A percentile compares a stretch with the other conserved stretches of the same genome.
Conservation (phyloP, 2,797 vertebrate species). For the Corythornis leucogaster region DNA sequence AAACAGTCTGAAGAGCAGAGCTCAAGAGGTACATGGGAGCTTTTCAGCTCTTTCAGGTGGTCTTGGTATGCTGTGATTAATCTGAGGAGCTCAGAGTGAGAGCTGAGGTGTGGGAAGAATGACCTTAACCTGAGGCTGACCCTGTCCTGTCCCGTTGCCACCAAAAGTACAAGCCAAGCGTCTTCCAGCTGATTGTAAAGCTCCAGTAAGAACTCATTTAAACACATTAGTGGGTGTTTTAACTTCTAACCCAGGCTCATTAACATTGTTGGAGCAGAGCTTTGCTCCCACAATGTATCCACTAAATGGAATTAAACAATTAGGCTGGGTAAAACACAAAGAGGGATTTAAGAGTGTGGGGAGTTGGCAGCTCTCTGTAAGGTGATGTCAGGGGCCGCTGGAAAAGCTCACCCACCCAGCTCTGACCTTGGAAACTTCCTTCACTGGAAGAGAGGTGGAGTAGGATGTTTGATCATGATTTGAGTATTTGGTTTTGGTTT, state of each 20-base stretch:
- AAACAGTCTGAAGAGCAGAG: neutral
- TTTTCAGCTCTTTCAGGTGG: neutral
- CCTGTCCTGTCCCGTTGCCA: fast-evolving
- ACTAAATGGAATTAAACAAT: constrained; percentile 51
- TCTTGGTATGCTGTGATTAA: neutral
- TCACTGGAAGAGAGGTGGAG: neutral
- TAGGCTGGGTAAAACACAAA: constrained; percentile 34
- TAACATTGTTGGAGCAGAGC: constrained; percentile 18
- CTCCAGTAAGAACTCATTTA: neutral
- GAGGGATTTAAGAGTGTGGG: constrained; percentile 7
- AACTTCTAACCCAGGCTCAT: constrained; percentile 6
- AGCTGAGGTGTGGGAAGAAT: neutral
- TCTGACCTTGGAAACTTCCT: neutral
- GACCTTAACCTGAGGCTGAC: neutral
- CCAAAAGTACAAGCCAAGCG: neutral
- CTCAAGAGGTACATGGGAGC: neutral
- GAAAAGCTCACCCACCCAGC: neutral
- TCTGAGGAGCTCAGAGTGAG: neutral
- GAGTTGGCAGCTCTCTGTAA: neutral
- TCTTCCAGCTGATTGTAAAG: neutral
- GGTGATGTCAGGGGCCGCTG: neutral
- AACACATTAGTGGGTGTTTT: neutral
- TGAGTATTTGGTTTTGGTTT: neutral
- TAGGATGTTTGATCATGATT: neutral
- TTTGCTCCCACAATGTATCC: neutral